These are phyloP conservation scores for Glossophaga mutica DNA, from an alignment of 2,797 vertebrate species.

Conservation along the genomic window DNA sequence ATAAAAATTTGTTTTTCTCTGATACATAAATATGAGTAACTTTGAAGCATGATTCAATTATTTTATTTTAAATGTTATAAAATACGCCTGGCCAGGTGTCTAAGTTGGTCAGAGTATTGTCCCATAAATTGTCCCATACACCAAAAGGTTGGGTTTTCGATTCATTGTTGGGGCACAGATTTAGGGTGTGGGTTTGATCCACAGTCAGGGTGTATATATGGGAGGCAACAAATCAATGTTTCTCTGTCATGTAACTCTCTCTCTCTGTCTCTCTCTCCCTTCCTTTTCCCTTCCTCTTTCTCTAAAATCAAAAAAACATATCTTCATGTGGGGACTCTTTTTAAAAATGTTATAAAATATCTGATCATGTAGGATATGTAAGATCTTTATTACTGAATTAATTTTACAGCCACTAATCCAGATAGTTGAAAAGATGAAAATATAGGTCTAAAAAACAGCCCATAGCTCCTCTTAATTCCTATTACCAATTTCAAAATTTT, in stretches of 20 bases:
- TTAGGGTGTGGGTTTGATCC: not conserved
- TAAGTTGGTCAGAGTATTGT: not conserved
- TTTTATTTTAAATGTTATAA: not conserved
- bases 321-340: not conserved
- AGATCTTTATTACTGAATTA: not conserved
- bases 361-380: not conserved
- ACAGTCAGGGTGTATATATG: not conserved
- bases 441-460: not conserved
- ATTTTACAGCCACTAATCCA: not conserved
- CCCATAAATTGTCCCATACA: not conserved
- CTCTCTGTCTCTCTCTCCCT: too few relatives aligned
- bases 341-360: not conserved
- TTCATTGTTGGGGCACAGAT: not conserved
- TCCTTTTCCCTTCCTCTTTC: not conserved
- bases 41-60: not conserved
- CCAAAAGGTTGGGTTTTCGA: not conserved
- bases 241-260: too few relatives aligned
- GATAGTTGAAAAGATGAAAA: not conserved
- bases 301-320: not conserved
- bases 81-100: not conserved
- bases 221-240: not conserved
- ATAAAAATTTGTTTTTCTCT: not conserved
- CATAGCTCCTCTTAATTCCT: not conserved
- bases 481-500: not conserved
- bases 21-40: not conserved